Evolutionary conservation across 2,113 vertebrate genomes (phyloP), one percentile per base, ranked within the genome.

Genomic region (Ageneiosus marmoratus): DNA sequence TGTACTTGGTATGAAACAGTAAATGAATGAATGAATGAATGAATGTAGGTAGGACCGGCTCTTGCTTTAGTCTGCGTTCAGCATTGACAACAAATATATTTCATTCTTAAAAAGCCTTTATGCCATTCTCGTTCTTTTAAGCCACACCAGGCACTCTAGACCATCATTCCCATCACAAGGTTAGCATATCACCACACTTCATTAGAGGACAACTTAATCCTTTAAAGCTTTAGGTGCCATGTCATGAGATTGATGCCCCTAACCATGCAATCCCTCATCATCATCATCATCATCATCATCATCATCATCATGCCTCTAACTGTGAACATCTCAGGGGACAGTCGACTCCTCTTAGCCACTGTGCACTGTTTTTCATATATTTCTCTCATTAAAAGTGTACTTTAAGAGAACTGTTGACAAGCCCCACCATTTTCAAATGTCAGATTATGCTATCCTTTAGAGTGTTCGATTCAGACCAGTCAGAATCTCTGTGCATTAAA

Each of bases 161-260:
- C 80, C 87, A 91, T 93, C 84, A 81, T 90, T 93, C 92, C 90
- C 79, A 53, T 78, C 85, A 87, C 86, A 93, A 93, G 91, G 89
- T 92, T 92, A 88, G 79, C 89, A 90, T 82, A 87, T 84, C 78
- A 87, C 88, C 88, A 88, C 85, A 86, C 86, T 86, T 88, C 86
- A 84, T 88, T 89, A 77, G 84, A 34, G 85, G 84, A 83, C 75
- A 58, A 87, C 84, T 75, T 60, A 79, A 88, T 91, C 78, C 87
- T 62, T 84, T 87, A 88, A 92, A 88, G 77, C 86, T 79, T 65
- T 34, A 32, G 62, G 85, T 92, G 90, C 91, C 84, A 65, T 82
- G 85, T 84, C 63, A 62, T 62, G 84, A 90, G 90, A 92, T 87
- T 89, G 86, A 93, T 85, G 24, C 77, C 83, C 76, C 69, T 55